Percentiles rank a stretch among this genome's conserved stretches.
These are phyloP conservation scores for Hypanus sabinus DNA, from an alignment of 2,113 vertebrate species.

Conservation along the genomic window DNA sequence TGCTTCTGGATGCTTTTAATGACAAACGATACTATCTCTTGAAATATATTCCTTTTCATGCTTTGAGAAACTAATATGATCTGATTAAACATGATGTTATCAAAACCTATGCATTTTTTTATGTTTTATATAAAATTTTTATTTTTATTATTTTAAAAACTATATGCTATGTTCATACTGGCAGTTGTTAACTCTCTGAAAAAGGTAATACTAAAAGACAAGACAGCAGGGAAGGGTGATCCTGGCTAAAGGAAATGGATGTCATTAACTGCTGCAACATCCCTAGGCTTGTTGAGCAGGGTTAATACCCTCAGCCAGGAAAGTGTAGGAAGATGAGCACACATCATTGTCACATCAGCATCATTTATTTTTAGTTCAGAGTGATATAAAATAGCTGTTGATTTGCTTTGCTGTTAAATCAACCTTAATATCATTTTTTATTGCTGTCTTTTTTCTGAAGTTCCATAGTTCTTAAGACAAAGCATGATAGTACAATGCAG, in stretches of 20 bases:
- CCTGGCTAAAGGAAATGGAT: not conserved
- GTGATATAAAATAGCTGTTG: not conserved
- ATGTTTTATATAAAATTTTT: too few relatives aligned
- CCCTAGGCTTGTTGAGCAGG: too few relatives aligned
- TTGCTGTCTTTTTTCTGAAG: not conserved
- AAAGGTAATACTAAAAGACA: not conserved
- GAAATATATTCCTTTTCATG: too few relatives aligned
- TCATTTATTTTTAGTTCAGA: not conserved
- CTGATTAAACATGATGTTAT: too few relatives aligned
- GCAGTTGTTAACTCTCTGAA: not conserved
- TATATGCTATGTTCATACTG: too few relatives aligned
- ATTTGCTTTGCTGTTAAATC: not conserved
- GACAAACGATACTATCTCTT: too few relatives aligned
- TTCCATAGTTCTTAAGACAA: not conserved
- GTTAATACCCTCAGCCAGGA: not conserved
- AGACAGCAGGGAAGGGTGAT: not conserved
- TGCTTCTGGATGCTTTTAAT: too few relatives aligned
- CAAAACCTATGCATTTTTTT: too few relatives aligned
- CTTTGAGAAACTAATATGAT: too few relatives aligned
- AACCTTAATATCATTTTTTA: not conserved
- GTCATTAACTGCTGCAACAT: too few relatives aligned
- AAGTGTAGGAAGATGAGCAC: not conserved
- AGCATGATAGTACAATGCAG: not conserved
- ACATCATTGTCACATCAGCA: not conserved
- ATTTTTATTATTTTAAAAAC: too few relatives aligned